Evolutionary conservation across 2,797 vertebrate genomes (phyloP).

Genomic region (Loris lydekkerianus): DNA sequence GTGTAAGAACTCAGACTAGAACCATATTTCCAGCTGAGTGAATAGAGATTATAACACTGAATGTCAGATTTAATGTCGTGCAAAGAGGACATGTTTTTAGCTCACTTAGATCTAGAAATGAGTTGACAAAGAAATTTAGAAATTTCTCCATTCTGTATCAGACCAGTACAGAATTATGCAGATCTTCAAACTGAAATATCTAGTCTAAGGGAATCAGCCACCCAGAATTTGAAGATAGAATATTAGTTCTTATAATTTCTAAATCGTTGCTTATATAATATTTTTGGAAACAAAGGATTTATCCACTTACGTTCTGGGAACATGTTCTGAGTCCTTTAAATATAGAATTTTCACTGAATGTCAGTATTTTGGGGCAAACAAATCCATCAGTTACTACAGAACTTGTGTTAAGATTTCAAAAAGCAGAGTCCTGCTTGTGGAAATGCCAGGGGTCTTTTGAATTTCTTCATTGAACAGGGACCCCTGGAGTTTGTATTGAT

Average conservation of each 20-base stretch:
- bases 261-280: conserved; percentile 13
- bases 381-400: conserved; percentile 47
- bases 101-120: conserved; percentile 6
- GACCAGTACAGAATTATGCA: not conserved
- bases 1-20: not conserved
- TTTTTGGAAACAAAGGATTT: conserved; percentile 56
- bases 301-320: not conserved
- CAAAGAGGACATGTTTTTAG: not conserved
- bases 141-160: conserved; percentile 5
- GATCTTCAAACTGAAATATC: conserved; percentile 44
- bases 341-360: conserved; percentile 15
- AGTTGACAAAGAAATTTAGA: conserved; percentile 51
- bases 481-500: conserved; percentile 70
- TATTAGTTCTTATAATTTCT: conserved; percentile 5
- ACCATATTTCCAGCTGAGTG: not conserved
- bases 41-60: not conserved
- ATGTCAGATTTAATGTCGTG: not conserved
- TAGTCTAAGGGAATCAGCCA: not conserved
- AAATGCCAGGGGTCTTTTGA: conserved; percentile 79
- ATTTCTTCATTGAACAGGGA: conserved; percentile 63
- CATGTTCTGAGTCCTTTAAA: conserved; percentile 42
- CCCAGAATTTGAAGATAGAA: conserved; percentile 32
- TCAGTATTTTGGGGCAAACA: conserved; percentile 33
- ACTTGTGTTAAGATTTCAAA: conserved; percentile 69
- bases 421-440: conserved; percentile 71